Evolutionary conservation across 2,888 invertebrate species (phyloP).

Genomic region (Ichneumoninae sp.): DNA sequence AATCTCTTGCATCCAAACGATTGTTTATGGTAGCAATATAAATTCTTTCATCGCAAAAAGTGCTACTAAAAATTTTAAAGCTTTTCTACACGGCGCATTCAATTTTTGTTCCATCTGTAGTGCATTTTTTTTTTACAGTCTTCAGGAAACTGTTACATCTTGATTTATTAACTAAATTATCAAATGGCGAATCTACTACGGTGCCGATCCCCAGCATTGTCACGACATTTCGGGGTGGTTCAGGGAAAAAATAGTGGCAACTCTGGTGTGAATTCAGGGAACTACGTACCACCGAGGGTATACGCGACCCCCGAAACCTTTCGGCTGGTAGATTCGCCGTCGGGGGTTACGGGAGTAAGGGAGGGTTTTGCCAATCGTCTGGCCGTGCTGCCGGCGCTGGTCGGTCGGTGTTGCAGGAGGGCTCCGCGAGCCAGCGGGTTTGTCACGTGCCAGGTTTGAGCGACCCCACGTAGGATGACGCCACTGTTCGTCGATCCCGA

Average conservation of each 20-base stretch:
- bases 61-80: neutral
- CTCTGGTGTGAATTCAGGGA: constrained; percentile 80
- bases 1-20: neutral
- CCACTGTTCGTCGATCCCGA: constrained; percentile 71
- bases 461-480: constrained; percentile 82
- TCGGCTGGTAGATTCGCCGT: constrained; percentile 63
- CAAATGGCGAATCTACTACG: neutral
- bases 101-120: neutral
- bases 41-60: neutral
- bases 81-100: neutral
- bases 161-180: neutral
- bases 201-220: neutral
- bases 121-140: neutral
- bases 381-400: constrained; percentile 68
- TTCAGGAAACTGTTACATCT: neutral
- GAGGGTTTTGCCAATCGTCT: constrained; percentile 77
- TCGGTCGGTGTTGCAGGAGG: constrained; percentile 82
- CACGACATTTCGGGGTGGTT: neutral
- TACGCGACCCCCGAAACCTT: constrained; percentile 69
- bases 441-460: constrained; percentile 67
- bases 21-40: neutral
- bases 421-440: constrained; percentile 69
- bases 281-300: constrained; percentile 83
- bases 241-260: constrained; percentile 11
- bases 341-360: constrained; percentile 77